Base-by-base conservation (phyloP, 2,888 invertebrate genomes). In the Scaptomyza reducta region DNA sequence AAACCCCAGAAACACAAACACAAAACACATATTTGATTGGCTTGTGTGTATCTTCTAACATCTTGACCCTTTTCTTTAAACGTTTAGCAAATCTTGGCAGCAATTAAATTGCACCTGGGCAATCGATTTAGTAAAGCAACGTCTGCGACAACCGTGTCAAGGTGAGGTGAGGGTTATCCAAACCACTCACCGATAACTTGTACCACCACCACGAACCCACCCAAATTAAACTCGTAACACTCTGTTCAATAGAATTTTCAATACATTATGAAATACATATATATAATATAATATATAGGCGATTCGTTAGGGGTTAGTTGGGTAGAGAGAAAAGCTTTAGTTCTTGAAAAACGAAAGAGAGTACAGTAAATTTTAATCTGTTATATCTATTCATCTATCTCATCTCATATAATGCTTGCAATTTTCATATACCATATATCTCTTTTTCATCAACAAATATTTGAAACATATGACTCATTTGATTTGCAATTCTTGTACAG, bases 101-200 rank as follows among this genome's bases (percentile, higher is more conserved):
- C 88, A 87, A 84, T 81, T 84, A 76, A 87, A 77, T 81, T 85
- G 81, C 85, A 88, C 88, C 85, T 88, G 88, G 74, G 86, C 74
- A 81, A 75, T 74, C 40, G 78, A 67, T 64, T 82, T 74, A 83
- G 77, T 73, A 79, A 70, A 47, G 40, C 47, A 11, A 49, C n/a
- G 40, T 42, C 38, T 50, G 63, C 68, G 55, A 56, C 74, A 85
- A 82, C 60, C 71, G 49, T 85, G 84, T 88, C 84, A 85, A 85
- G 84, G 84, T 88, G 84, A 85, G 84, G 70, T 85, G 84, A 85
- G 84, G 84, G 84, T 85, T 86, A 35, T 29, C 40, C 35, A n/a
- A 49, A 16, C 13, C 3, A 16, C 13, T 31, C 29, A 46, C 14
- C 1, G 1, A 7, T 4, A 10, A 10, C 31, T 3, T 18, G 11